Base-by-base conservation (phyloP, 2,797 vertebrate species). In the Anguilla megastoma region DNA sequence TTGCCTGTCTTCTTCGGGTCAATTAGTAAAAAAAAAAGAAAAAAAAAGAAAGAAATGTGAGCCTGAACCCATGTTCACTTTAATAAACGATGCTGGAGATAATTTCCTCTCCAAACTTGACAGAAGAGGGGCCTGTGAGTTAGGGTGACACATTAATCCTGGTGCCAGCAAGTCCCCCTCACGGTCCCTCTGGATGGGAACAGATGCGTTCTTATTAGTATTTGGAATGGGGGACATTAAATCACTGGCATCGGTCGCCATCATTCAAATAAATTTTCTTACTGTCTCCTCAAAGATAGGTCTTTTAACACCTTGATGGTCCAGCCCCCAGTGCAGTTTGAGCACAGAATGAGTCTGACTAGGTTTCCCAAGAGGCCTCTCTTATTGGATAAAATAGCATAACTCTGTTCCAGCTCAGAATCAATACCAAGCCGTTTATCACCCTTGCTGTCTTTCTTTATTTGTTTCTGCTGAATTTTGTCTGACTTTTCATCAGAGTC, bases 161-260 rank as follows among this genome's bases (percentile, higher is more conserved):
- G 79, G 86, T 84, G 58, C 90, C 91, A 91, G 88, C 56, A 6
- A 30, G 45, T 7, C 33, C 48, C 85, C 10, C 69, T 86, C 69
- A 48, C 84, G 24, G 14, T 14, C 48, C 24, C 86, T 60, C 56
- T 84, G 69, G 91, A 93, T 92, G 92, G 92, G 93, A 94, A 90
- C 63, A 93, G 92, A 94, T 93, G 92, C 92, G 89, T 93, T 93
- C 92, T 92, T 91, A 95, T 94, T 94, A 94, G 90, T 91, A 92
- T 92, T 90, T 89, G 63, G 89, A 83, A 87, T 86, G 88, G 85
- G 84, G 85, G 89, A 89, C 89, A 93, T 92, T 90, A 93, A 93
- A 94, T 94, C 89, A 92, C 87, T 87, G 52, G 84, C 63, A 89
- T 92, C 63, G 87, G 90, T 89, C 84, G 89, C 91, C 89, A 91